Evolutionary conservation across 2,797 vertebrate species (phyloP).

Genomic region (Tarsius wallacei): DNA sequence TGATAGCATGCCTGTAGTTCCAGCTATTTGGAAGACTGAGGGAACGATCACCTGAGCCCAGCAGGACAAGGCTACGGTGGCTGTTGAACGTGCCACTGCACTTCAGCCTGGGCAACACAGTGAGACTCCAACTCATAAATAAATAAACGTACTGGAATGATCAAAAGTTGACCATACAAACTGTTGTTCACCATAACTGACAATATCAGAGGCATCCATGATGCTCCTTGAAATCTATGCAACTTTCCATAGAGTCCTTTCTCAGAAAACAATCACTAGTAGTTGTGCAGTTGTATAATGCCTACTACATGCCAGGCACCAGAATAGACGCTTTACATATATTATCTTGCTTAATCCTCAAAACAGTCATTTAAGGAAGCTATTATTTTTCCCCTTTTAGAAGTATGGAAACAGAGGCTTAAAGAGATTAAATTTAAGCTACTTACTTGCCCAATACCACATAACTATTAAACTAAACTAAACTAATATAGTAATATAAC

Average conservation of each 20-base stretch:
- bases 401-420: slow-evolving; percentile 30
- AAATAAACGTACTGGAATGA: background rate
- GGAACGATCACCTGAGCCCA: no score
- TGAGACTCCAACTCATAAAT: no score
- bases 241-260: background rate
- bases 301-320: background rate
- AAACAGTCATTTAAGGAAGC: slow-evolving; percentile 15
- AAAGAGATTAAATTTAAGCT: slow-evolving; percentile 37
- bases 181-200: background rate
- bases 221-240: background rate
- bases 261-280: background rate
- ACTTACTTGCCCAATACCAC: slow-evolving; percentile 16
- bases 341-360: slow-evolving; percentile 46
- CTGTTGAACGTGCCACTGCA: no score
- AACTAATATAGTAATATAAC: background rate
- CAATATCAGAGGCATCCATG: background rate
- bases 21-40: no score
- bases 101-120: no score
- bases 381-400: background rate
- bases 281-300: background rate
- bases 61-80: no score
- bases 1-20: no score
- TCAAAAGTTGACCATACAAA: slow-evolving; percentile 8
- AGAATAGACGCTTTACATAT: slow-evolving; percentile 28
- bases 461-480: slow-evolving; percentile 21